These are phyloP conservation scores for Pyrochroa serraticornis DNA, from an alignment of 2,888 invertebrate species.

Conservation along the genomic window DNA sequence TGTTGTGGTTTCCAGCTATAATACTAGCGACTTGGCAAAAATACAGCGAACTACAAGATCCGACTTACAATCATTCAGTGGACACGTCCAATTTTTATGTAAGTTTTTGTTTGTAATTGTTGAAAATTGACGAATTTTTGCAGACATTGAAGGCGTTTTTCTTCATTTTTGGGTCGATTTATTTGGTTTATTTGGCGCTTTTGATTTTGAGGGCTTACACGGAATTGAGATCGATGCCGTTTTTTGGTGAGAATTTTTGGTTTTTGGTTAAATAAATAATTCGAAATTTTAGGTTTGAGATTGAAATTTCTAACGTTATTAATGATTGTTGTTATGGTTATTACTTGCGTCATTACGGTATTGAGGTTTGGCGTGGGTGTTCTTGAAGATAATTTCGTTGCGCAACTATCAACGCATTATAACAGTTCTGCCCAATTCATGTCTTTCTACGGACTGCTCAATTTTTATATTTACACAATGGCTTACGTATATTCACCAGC, in stretches of 20 bases:
- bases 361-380: conserved; percentile 88
- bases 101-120: conserved; percentile 50
- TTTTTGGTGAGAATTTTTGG: conserved; percentile 78
- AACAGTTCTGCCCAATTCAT: conserved; percentile 94
- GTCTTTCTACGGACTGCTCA: conserved; percentile 91
- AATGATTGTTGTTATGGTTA: conserved; percentile 79
- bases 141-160: conserved; percentile 92
- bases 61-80: conserved; percentile 88
- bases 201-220: conserved; percentile 90
- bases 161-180: conserved; percentile 82
- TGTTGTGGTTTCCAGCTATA: conserved; percentile 86
- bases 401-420: conserved; percentile 84
- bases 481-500: conserved; percentile 94
- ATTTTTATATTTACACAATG: conserved; percentile 92
- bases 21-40: conserved; percentile 90
- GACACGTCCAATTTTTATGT: conserved; percentile 85
- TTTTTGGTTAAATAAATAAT: conserved; percentile 4
- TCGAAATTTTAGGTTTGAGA: conserved; percentile 73
- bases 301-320: conserved; percentile 88
- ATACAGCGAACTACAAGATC: conserved; percentile 85
- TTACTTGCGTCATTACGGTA: conserved; percentile 76
- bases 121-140: conserved; percentile 45
- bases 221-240: conserved; percentile 95
- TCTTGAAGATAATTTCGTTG: conserved; percentile 92
- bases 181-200: conserved; percentile 83